Percentiles rank a stretch among this genome's conserved stretches.
Conservation (phyloP, 2,113 vertebrate species). For the Sula dactylatra region DNA sequence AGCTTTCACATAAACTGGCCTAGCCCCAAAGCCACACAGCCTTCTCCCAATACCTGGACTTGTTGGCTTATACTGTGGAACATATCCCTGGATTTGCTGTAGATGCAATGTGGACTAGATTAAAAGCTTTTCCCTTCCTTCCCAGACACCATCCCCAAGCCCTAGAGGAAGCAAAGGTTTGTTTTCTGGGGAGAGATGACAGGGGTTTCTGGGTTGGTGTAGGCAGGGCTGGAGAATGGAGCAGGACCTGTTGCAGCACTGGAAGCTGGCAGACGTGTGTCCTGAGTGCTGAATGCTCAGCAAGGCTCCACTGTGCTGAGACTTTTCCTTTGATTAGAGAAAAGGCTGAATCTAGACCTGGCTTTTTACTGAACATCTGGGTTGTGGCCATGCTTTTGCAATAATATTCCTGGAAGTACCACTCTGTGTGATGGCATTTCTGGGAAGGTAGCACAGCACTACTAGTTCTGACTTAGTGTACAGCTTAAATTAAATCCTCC, state of each 20-base stretch:
- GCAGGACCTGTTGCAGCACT: not conserved
- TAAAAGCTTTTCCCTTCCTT: not conserved
- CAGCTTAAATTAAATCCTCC: constrained; percentile 27
- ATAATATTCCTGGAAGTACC: constrained; percentile 39
- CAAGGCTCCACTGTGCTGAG: not conserved
- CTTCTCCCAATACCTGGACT: accelerated
- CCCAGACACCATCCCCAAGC: not conserved
- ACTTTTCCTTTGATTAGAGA: not conserved
- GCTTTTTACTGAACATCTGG: not conserved
- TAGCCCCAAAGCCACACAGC: not conserved
- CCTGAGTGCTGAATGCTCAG: not conserved
- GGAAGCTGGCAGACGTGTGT: not conserved
- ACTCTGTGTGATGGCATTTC: not conserved
- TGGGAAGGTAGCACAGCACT: constrained; percentile 1
- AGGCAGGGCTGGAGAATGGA: not conserved
- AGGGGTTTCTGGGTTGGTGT: not conserved
- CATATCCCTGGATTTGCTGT: not conserved
- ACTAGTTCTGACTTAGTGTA: not conserved
- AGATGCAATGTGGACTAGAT: not conserved
- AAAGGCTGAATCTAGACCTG: not conserved
- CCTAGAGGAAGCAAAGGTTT: not conserved
- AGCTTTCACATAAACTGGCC: not conserved
- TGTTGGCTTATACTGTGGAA: not conserved
- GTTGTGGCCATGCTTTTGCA: not conserved
- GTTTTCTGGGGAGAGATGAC: not conserved